A percentile compares a stretch with the other conserved stretches of the same genome.
These are phyloP conservation scores for Cydia amplana DNA, from an alignment of 1,140 invertebrate species.

Conservation along the genomic window DNA sequence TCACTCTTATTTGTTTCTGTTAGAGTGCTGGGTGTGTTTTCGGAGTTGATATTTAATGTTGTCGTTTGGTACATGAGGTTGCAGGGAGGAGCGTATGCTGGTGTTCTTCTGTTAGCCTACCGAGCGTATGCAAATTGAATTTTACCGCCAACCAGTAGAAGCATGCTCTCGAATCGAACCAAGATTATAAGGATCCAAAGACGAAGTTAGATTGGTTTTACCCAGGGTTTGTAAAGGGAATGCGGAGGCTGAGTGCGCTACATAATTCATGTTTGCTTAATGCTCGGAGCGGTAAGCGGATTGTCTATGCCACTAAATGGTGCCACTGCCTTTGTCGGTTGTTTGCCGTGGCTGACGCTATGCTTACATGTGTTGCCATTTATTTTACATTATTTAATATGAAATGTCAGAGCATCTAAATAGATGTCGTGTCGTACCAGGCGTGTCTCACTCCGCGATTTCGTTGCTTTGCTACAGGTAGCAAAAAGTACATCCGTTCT, in stretches of 20 bases:
- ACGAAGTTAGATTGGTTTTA: background rate
- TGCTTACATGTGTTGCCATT: background rate
- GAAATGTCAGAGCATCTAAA: background rate
- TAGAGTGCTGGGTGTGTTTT: background rate
- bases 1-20: background rate
- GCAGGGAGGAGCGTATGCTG: conserved; percentile 1
- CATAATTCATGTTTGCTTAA: conserved; percentile 14
- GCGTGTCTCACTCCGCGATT: too few relatives aligned
- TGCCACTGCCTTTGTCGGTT: conserved; percentile 9
- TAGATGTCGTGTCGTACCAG: too few relatives aligned
- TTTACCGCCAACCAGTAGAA: background rate
- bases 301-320: conserved; percentile 3
- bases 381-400: background rate
- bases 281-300: background rate
- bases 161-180: background rate
- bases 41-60: background rate
- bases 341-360: conserved; percentile 10
- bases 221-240: background rate
- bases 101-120: background rate
- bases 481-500: too few relatives aligned
- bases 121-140: background rate
- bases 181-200: too few relatives aligned
- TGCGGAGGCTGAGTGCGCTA: conserved; percentile 5
- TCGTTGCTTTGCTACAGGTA: too few relatives aligned
- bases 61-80: background rate